Evolutionary conservation across 92 coral and sea anemone genomes (phyloP).

Genomic region (Parazoanthus darwini): DNA sequence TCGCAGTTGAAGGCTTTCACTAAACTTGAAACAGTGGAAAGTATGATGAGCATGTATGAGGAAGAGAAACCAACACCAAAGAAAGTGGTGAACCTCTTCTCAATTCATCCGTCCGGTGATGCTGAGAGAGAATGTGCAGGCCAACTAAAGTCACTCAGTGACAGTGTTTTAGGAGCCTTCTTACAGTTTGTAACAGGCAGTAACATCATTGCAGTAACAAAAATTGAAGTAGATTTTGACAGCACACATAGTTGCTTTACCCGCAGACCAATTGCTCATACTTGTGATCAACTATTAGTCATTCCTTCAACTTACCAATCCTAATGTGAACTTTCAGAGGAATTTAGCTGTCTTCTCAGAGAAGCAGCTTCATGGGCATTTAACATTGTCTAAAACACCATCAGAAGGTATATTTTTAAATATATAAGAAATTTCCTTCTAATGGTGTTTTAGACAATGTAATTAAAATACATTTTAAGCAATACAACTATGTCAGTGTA

Average conservation of each 20-base stretch:
- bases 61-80: conserved; percentile 45
- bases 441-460: conserved; percentile 22
- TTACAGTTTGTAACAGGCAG: conserved; percentile 47
- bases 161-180: conserved; percentile 27
- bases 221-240: conserved; percentile 42
- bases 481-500: conserved; percentile 9
- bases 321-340: conserved; percentile 44
- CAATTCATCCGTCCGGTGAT: conserved; percentile 41
- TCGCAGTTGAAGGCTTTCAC: conserved; percentile 16
- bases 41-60: conserved; percentile 34
- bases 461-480: conserved; percentile 3
- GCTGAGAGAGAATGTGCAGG: conserved; percentile 45
- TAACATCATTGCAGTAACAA: conserved; percentile 32
- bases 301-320: conserved; percentile 50
- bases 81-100: conserved; percentile 50
- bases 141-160: conserved; percentile 48
- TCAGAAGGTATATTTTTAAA: conserved; percentile 3
- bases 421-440: conserved; percentile 20
- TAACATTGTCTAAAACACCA: conserved; percentile 16
- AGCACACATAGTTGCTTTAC: conserved; percentile 28
- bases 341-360: conserved; percentile 45
- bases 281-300: conserved; percentile 49
- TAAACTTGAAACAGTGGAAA: conserved; percentile 41
- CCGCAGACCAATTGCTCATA: conserved; percentile 56
- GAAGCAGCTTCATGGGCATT: conserved; percentile 45